Evolutionary conservation across 2,797 vertebrate genomes (phyloP), one percentile per base, ranked within the genome.

Genomic region (Acanthopagrus latus): DNA sequence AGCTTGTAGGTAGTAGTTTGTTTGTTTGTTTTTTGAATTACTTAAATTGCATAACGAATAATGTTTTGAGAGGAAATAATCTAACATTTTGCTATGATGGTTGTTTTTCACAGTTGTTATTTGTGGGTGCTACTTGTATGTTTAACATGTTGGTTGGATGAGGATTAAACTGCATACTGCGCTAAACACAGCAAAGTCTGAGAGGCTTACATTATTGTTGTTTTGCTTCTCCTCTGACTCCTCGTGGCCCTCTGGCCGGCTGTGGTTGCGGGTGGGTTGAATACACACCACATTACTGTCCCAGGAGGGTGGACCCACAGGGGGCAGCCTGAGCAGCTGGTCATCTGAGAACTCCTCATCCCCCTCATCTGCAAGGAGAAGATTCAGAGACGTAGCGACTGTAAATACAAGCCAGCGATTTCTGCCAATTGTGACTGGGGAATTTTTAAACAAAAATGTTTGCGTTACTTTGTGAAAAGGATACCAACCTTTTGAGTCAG

Each of bases 271-370:
- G 60, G 97, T 95, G 64, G 98, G 98, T 83, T 99, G 98, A 89
- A 98, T 98, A 74, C 97, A 98, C 80, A 99, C 98, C 13, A 99
- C 98, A 4, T 97, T 97, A 72, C 97, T 97, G 90, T 98, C 97
- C 98, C 97, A 99, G 51, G 97, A 97, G 44, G 95, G 95, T 3
- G 94, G 95, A 83, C 97, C 96, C 59, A 95, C 93, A 33, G 97
- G 97, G 80, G 97, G 97, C 72, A 95, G 91, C 79, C 97, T 95
- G 50, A 97, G 97, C 82, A 98, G 95, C 92, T 97, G 97, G 91
- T 98, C 97, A 87, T 96, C 96, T 69, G 96, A 97, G 92, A 98
- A 96, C 83, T 97, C 96, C 0, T 97, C 97, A 88, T 98, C 97
- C 71, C 93, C 95, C 72, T 97, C 97, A 89, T 97, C 98, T 98